phyloP scores from a whole-genome alignment of 2,113 vertebrate species.

The Cynoglossus semilaevis region DNA sequence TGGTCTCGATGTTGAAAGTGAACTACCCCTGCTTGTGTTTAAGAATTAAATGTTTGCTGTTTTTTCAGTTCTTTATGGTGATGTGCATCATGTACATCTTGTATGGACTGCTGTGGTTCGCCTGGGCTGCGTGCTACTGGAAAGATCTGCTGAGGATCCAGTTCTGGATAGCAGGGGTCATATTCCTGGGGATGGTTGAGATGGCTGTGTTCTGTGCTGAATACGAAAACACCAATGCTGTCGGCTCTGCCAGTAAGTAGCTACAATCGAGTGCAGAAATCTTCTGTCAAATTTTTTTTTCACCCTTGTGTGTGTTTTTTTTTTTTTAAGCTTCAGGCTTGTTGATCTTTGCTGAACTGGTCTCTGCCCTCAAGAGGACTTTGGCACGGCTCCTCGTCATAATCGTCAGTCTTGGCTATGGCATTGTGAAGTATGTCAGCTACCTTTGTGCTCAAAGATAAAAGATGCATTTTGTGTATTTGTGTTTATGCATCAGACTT shows the following conservation, averaged over 20 bases:
- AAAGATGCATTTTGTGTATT: not conserved
- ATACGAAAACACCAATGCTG: constrained; percentile 84
- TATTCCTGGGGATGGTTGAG: constrained; percentile 89
- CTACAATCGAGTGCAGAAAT: not conserved
- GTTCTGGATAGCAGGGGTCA: constrained; percentile 90
- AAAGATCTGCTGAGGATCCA: constrained; percentile 88
- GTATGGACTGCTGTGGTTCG: constrained; percentile 84
- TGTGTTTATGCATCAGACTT: not conserved
- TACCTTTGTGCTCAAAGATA: not conserved
- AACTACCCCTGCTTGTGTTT: constrained; percentile 24
- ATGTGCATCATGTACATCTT: constrained; percentile 87
- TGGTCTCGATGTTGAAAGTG: constrained; percentile 6
- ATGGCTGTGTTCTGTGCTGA: constrained; percentile 88
- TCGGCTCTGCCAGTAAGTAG: constrained; percentile 82
- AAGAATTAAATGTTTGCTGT: constrained; percentile 5
- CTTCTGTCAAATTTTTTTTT: not conserved
- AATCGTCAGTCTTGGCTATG: constrained; percentile 88
- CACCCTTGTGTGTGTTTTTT: not conserved
- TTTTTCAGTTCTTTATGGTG: constrained; percentile 84
- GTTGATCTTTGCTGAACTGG: constrained; percentile 83
- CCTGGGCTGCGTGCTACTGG: constrained; percentile 88
- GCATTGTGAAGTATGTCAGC: constrained; percentile 85
- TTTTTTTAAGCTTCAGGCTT: constrained; percentile 74
- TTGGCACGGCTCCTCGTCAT: constrained; percentile 86
- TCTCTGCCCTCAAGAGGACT: constrained; percentile 86